phyloP scores from a whole-genome alignment of 92 coral and sea anemone genomes.

The Heliopora coerulea region DNA sequence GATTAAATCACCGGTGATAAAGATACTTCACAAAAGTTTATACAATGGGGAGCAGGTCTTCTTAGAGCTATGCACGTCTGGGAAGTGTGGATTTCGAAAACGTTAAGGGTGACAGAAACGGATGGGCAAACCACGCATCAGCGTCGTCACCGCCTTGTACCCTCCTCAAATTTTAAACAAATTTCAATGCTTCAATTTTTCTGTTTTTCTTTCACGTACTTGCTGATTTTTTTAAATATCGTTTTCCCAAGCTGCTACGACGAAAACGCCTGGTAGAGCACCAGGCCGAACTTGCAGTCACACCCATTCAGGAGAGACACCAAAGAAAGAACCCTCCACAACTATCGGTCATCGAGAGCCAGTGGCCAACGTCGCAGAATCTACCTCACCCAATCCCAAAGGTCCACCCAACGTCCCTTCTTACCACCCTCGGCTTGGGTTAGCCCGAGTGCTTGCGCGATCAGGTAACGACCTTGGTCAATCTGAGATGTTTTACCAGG shows the following conservation, averaged over 20 bases:
- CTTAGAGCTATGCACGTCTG: too few species aligned
- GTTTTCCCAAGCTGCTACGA: neutral
- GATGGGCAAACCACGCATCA: too few species aligned
- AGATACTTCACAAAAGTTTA: too few species aligned
- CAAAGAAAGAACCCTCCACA: conserved; percentile 14
- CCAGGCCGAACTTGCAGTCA: conserved; percentile 27
- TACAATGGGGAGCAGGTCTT: too few species aligned
- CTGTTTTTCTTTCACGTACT: too few species aligned
- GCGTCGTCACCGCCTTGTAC: too few species aligned
- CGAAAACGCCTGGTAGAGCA: conserved; percentile 2
- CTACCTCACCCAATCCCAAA: conserved; percentile 39
- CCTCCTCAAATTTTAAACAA: too few species aligned
- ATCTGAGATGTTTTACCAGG: conserved; percentile 70
- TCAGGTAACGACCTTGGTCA: conserved; percentile 66
- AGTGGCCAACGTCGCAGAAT: neutral
- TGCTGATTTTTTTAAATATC: too few species aligned
- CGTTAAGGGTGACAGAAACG: too few species aligned
- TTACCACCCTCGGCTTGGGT: conserved; percentile 84
- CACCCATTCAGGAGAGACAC: neutral
- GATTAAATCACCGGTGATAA: too few species aligned
- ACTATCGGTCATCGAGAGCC: neutral
- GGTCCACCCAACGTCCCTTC: conserved; percentile 91
- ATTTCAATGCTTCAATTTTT: too few species aligned
- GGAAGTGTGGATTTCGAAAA: too few species aligned
- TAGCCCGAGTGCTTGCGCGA: conserved; percentile 86